phyloP scores from a whole-genome alignment of 1,140 invertebrate species.

The Pseudobourletiella spinata region DNA sequence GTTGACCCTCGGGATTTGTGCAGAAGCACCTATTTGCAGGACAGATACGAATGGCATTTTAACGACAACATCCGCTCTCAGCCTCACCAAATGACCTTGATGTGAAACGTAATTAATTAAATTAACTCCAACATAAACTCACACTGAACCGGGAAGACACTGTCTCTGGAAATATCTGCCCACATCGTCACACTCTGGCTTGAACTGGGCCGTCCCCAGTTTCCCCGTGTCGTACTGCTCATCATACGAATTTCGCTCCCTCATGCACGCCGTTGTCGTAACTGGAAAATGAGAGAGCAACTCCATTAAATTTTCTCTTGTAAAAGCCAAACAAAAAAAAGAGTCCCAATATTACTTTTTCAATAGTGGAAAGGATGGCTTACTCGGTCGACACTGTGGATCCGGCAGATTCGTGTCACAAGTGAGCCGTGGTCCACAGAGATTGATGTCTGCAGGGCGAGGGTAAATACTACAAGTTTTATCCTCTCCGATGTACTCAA shows the following conservation, averaged over 20 bases:
- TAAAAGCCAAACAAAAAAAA: not conserved
- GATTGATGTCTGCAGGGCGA: constrained; percentile 7
- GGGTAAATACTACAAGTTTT: constrained; percentile 6
- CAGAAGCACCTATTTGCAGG: constrained; percentile 33
- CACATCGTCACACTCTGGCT: constrained; percentile 26
- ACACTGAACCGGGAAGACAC: constrained; percentile 31
- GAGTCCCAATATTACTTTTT: not conserved
- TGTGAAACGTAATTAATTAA: too few species aligned
- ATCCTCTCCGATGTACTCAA: constrained; percentile 26
- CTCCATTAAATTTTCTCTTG: too few species aligned
- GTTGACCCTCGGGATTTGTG: constrained; percentile 12
- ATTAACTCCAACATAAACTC: too few species aligned
- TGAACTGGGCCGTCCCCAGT: constrained; percentile 23
- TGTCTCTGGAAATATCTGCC: constrained; percentile 24
- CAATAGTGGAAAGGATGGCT: not conserved
- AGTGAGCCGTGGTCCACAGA: constrained; percentile 30
- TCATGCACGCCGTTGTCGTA: constrained; percentile 1
- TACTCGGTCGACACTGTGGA: constrained; percentile 19
- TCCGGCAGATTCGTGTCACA: constrained; percentile 4
- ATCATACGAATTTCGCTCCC: constrained; percentile 1
- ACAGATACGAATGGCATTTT: too few species aligned
- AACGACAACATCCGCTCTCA: too few species aligned
- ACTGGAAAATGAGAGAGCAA: too few species aligned
- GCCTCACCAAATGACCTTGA: too few species aligned
- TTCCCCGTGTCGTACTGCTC: constrained; percentile 5